phyloP scores from a whole-genome alignment of 2,888 invertebrate species.

The Herminia tarsipennalis region DNA sequence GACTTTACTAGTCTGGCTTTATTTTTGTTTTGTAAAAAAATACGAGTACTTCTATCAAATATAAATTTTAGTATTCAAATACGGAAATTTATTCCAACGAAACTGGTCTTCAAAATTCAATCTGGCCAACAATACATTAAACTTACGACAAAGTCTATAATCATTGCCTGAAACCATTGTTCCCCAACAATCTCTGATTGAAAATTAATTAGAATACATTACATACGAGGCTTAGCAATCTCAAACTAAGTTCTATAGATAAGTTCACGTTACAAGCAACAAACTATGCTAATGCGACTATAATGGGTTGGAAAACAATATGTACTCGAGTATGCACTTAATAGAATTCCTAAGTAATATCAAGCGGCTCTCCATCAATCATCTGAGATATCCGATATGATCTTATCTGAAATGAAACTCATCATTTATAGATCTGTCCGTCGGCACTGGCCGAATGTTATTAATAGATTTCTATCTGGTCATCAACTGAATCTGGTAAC shows the following conservation, averaged over 20 bases:
- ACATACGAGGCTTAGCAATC: conserved; percentile 21
- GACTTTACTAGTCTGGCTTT: not conserved
- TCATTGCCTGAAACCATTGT: conserved; percentile 14
- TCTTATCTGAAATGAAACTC: conserved; percentile 85
- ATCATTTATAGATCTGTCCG: conserved; percentile 84
- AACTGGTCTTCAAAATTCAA: conserved; percentile 17
- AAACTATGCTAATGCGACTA: conserved; percentile 75
- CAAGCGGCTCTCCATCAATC: conserved; percentile 76
- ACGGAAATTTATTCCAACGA: not conserved
- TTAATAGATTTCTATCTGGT: conserved; percentile 84
- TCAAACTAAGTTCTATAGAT: conserved; percentile 34
- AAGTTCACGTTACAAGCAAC: conserved; percentile 47
- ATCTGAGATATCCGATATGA: conserved; percentile 75
- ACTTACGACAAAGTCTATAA: conserved; percentile 13
- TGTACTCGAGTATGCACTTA: conserved; percentile 60
- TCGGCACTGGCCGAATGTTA: conserved; percentile 81
- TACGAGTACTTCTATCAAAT: not conserved
- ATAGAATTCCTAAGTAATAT: conserved; percentile 81
- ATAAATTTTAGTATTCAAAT: not conserved
- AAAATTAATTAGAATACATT: conserved; percentile 44
- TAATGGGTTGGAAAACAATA: conserved; percentile 79
- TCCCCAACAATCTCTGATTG: conserved; percentile 30
- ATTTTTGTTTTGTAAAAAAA: not conserved
- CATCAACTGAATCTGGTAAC: conserved; percentile 81
- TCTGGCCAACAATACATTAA: not conserved